Evolutionary conservation across 1,140 invertebrate genomes (phyloP), one percentile per base, ranked within the genome.

Genomic region (Thrips palmi): DNA sequence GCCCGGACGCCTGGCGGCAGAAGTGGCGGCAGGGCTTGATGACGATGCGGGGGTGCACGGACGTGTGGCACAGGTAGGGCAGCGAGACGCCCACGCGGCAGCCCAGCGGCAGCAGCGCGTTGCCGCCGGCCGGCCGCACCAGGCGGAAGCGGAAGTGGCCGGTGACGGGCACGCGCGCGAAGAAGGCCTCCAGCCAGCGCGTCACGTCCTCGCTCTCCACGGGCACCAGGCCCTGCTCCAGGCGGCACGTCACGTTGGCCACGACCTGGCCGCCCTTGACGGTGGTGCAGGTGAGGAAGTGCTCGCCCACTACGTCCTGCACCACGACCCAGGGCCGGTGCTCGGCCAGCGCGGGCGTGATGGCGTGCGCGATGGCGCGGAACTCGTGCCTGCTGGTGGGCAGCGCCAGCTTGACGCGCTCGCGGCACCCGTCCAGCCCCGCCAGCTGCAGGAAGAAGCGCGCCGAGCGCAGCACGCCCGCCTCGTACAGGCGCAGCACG

Each of bases 201-300:
- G 69, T 62, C 6, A 82, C 68, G 45, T 79, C 72, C 6, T 63
- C 57, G 39, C 72, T 65, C 32, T 71, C 68, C 27, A 76, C 68
- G 0, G 73, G 74, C 11, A 78, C 64, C 7, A 83, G 54, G 7
- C 71, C 73, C 12, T 64, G 53, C 37, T 82, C 74, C 15, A 81
- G 63, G 1, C 68, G 61, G 45, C 79, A 85, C 0, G 74, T 79
- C 2, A 83, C 77, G 46, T 82, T 85, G 7, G 77, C 76, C 3
- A 81, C 69, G 1, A 82, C 68, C 35, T 63, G 58, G 1, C 75
- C 77, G 31, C 77, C 71, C 48, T 77, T 79, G 11, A 85, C 59
- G 0, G 78, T 82, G 0, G 79, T 83, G 47, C 79, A 84, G 2
- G 79, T 83, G 17, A 83, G 58, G 46, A 71, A 74, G 39, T 76